Evolutionary conservation across 2,888 invertebrate genomes (phyloP), one percentile per base, ranked within the genome.

Genomic region (Apotomis betuletana): DNA sequence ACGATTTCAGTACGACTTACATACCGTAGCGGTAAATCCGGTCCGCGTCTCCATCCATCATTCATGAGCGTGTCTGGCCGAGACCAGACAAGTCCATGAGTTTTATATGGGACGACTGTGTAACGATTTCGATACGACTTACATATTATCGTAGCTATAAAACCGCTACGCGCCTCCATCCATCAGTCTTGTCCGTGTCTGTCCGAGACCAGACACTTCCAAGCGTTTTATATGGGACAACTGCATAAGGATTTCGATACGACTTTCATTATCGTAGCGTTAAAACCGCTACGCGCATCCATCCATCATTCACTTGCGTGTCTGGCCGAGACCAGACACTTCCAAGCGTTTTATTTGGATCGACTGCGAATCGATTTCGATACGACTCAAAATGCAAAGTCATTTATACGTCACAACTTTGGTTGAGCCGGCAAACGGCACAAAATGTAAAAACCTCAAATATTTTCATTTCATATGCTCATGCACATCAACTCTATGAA

Each of bases 151-250:
- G n/a, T n/a, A n/a, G n/a, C n/a, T n/a, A n/a, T n/a, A n/a, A n/a
- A n/a, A n/a, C n/a, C n/a, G n/a, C n/a, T n/a, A n/a, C 76, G 75
- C 77, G 75, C 74, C 76, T 81, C 83, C 87, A 86, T 87, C 86
- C 85, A 88, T 88, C 87, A 88, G 86, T 87, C 86, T 82, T 79
- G 70, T 78, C 78, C 79, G 81, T 76, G 77, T 78, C 78, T 79
- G 76, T 75, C 74, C 76, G 70, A 78, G 81, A 80, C 78, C 74
- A 80, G 49, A 49, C 64, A 27, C 8, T 65, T 58, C 36, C 9
- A 44, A 10, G 44, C 12, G 46, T 44, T 67, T 74, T 61, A 44
- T 52, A 67, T 15, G 36, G 6, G 5, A 49, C 65, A 41, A 51
- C 38, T 38, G 27, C 54, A 57, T 51, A 5, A 44, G 52, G 67